Evolutionary conservation across 1,140 invertebrate genomes (phyloP).

Genomic region (Nephotettix cincticeps): DNA sequence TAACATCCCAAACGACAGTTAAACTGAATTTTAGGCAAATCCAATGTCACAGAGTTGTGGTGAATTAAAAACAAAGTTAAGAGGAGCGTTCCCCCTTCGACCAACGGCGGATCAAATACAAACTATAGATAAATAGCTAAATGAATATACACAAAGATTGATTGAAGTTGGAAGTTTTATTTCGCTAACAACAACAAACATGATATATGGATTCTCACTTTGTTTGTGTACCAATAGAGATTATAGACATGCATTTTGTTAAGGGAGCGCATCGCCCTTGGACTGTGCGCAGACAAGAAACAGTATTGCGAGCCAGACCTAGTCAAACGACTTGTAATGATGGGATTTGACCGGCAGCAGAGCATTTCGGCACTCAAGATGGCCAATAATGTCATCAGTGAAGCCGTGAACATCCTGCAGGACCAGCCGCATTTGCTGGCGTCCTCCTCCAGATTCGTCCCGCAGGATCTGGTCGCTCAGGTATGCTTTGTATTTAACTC

Average conservation of each 20-base stretch:
- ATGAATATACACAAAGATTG: background rate
- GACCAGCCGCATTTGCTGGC: conserved; percentile 50
- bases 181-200: background rate
- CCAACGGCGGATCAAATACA: no score
- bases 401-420: conserved; percentile 63
- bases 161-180: background rate
- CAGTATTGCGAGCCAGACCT: conserved; percentile 55
- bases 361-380: conserved; percentile 59
- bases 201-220: background rate
- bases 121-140: background rate
- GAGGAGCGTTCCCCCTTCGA: no score
- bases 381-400: conserved; percentile 64
- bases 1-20: no score
- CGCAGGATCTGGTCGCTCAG: background rate
- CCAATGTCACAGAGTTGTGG: no score
- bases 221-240: background rate
- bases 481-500: no score
- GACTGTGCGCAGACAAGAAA: conserved; percentile 50
- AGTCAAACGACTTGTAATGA: conserved; percentile 58
- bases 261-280: conserved; percentile 47
- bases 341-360: conserved; percentile 62
- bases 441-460: background rate
- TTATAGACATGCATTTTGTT: background rate
- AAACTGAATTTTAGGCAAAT: no score
- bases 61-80: no score